These are phyloP conservation scores for Acheta domesticus DNA, from an alignment of 2,888 invertebrate genomes.

Conservation along the genomic window DNA sequence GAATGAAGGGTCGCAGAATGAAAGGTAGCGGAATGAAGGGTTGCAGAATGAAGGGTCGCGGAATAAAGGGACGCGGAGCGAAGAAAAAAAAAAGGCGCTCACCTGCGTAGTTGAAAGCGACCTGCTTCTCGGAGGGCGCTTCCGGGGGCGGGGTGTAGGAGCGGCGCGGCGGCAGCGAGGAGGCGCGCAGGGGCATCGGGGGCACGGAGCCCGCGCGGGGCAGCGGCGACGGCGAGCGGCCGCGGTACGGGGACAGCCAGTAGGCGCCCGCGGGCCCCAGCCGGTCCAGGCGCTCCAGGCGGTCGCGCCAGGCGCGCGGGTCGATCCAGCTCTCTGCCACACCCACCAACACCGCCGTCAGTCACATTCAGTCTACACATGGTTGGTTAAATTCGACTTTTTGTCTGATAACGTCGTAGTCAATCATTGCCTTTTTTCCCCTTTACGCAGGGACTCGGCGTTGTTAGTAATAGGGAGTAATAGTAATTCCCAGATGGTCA, in stretches of 20 bases:
- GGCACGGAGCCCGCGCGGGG: background rate
- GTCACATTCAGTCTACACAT: too few relatives aligned
- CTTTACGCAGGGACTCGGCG: too few relatives aligned
- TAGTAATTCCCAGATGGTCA: too few relatives aligned
- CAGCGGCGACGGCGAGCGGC: background rate
- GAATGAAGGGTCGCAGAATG: too few relatives aligned
- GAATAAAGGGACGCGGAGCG: too few relatives aligned
- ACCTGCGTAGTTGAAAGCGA: constrained; percentile 64
- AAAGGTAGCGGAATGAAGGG: too few relatives aligned
- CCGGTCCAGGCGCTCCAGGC: background rate
- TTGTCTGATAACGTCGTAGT: too few relatives aligned
- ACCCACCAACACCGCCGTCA: background rate
- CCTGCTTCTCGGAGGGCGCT: constrained; percentile 63
- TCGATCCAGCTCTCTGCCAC: constrained; percentile 18
- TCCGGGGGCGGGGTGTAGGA: constrained; percentile 43
- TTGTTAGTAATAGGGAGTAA: too few relatives aligned
- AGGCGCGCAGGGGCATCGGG: background rate
- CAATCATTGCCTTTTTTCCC: too few relatives aligned
- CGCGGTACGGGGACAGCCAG: background rate
- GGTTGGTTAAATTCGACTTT: background rate
- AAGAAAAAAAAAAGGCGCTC: background rate
- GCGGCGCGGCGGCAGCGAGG: constrained; percentile 24
- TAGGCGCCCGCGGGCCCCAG: constrained; percentile 1
- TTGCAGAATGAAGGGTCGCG: too few relatives aligned
- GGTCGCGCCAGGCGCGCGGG: constrained; percentile 2